phyloP scores from a whole-genome alignment of 2,797 vertebrate genomes.

The Lateolabrax maculatus region DNA sequence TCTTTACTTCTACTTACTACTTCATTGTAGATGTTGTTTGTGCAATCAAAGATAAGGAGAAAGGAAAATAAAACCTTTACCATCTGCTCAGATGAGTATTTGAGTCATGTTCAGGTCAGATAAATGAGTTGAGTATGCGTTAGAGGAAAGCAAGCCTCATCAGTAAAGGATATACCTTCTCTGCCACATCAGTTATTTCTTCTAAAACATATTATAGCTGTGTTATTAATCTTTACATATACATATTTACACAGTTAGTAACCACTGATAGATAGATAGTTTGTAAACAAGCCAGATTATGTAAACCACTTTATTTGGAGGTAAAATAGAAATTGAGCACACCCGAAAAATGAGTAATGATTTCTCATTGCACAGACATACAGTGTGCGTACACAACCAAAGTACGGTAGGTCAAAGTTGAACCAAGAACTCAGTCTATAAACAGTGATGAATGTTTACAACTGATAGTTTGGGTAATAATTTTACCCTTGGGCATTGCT shows the following conservation, averaged over 20 bases:
- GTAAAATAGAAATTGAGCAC: background rate
- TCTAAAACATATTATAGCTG: background rate
- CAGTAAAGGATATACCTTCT: background rate
- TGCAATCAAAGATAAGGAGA: background rate
- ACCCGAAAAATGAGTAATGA: background rate
- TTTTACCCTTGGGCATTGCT: background rate
- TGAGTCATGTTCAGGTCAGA: background rate
- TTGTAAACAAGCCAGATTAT: constrained; percentile 16
- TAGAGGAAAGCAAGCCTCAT: background rate
- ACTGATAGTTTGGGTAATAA: constrained; percentile 38
- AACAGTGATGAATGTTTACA: constrained; percentile 41
- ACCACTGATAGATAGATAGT: background rate
- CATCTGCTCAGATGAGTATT: background rate
- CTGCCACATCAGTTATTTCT: background rate
- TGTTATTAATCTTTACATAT: background rate
- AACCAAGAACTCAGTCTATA: constrained; percentile 33
- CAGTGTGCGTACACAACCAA: background rate
- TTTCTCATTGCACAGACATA: background rate
- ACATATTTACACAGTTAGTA: background rate
- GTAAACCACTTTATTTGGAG: constrained; percentile 4
- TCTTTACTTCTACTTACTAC: background rate
- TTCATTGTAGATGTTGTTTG: background rate
- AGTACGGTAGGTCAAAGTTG: constrained; percentile 11
- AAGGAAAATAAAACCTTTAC: background rate
- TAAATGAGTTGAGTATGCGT: background rate